Conservation (phyloP, 1,140 invertebrate genomes). For the Apis laboriosa region DNA sequence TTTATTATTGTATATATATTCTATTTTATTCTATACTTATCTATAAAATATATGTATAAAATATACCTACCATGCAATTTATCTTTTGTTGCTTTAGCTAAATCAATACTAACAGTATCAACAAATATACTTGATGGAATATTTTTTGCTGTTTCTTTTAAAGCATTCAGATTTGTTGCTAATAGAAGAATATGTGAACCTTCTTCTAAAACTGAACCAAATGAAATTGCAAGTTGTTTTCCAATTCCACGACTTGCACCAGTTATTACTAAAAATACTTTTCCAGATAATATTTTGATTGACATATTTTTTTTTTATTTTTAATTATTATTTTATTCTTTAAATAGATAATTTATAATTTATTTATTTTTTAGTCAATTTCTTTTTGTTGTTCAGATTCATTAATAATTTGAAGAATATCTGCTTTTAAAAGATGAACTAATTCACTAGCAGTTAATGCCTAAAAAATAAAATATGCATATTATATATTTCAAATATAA, state of each 20-base stretch:
- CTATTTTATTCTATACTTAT: background rate
- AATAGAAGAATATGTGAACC: slow-evolving; percentile 88
- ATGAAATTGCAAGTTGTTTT: slow-evolving; percentile 86
- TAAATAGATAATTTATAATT: slow-evolving; percentile 8
- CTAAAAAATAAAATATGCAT: slow-evolving; percentile 58
- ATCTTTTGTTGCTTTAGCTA: slow-evolving; percentile 80
- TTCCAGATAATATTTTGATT: slow-evolving; percentile 74
- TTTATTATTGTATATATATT: background rate
- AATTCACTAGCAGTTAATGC: slow-evolving; percentile 81
- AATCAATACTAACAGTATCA: slow-evolving; percentile 82
- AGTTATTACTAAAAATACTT: slow-evolving; percentile 86
- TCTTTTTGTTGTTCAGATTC: slow-evolving; percentile 55
- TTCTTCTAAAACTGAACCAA: slow-evolving; percentile 83
- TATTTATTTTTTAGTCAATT: slow-evolving; percentile 47
- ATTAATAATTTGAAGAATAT: slow-evolving; percentile 73
- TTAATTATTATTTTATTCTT: slow-evolving; percentile 22
- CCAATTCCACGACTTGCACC: slow-evolving; percentile 96
- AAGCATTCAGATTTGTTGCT: slow-evolving; percentile 85
- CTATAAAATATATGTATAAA: background rate
- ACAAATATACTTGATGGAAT: slow-evolving; percentile 78
- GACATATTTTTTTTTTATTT: slow-evolving; percentile 45
- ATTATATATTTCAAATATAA: background rate
- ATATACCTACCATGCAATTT: slow-evolving; percentile 77
- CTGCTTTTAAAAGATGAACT: slow-evolving; percentile 81
- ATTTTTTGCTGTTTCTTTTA: slow-evolving; percentile 84